phyloP scores from a whole-genome alignment of 2,888 invertebrate genomes.

The Amphipyra berbera region DNA sequence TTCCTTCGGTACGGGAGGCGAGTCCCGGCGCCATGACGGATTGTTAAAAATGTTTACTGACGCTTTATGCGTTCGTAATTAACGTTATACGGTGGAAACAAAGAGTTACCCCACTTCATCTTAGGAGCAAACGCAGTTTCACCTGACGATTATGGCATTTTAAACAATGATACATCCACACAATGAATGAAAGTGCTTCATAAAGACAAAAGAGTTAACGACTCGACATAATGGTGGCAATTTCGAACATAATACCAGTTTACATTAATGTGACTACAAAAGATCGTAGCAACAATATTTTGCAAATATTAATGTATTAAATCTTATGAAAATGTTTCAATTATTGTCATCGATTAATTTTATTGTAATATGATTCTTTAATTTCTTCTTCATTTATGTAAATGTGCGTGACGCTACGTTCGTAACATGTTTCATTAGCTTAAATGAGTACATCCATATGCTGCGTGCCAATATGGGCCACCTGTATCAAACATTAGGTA shows the following conservation, averaged over 20 bases:
- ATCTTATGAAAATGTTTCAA: constrained; percentile 21
- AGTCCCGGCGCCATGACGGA: constrained; percentile 73
- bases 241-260: constrained; percentile 19
- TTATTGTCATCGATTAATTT: constrained; percentile 5
- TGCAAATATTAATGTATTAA: constrained; percentile 15
- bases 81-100: constrained; percentile 60
- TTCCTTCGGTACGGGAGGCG: constrained; percentile 42
- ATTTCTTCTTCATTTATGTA: constrained; percentile 43
- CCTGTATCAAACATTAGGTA: constrained; percentile 61
- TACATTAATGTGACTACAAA: constrained; percentile 17
- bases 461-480: constrained; percentile 62
- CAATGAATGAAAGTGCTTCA: constrained; percentile 44
- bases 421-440: constrained; percentile 53
- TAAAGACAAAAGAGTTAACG: constrained; percentile 32
- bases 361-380: constrained; percentile 21
- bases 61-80: constrained; percentile 72
- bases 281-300: constrained; percentile 23
- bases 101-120: constrained; percentile 59
- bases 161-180: constrained; percentile 38
- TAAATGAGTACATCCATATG: constrained; percentile 28
- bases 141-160: constrained; percentile 40
- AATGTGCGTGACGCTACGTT: constrained; percentile 42
- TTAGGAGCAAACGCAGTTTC: constrained; percentile 47
- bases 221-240: constrained; percentile 11
- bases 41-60: constrained; percentile 71